Evolutionary conservation across 1,140 invertebrate species (phyloP).

Genomic region (Apis laboriosa): DNA sequence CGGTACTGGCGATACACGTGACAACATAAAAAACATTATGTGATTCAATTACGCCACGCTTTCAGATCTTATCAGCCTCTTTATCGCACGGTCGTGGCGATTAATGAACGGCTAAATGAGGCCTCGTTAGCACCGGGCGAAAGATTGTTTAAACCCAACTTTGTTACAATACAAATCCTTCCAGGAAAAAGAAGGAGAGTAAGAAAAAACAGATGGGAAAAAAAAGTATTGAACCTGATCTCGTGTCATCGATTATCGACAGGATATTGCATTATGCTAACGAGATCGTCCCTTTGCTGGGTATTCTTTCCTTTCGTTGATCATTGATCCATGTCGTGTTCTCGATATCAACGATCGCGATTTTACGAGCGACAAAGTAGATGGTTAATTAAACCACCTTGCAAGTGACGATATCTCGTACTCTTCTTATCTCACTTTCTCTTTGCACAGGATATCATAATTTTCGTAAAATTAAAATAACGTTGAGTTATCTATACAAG

Average conservation of each 20-base stretch:
- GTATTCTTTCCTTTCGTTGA: background rate
- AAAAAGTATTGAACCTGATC: background rate
- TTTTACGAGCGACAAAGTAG: constrained; percentile 11
- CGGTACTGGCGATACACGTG: no score
- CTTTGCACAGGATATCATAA: constrained; percentile 4
- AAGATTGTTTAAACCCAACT: constrained; percentile 5
- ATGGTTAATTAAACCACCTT: constrained; percentile 30
- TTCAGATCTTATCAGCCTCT: constrained; percentile 1
- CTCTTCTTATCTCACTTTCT: background rate
- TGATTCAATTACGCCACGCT: constrained; percentile 38
- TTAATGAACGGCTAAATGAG: constrained; percentile 28
- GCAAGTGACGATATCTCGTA: constrained; percentile 7
- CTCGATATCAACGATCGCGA: background rate
- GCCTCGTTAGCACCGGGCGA: constrained; percentile 12
- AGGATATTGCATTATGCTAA: constrained; percentile 43
- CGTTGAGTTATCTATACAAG: background rate
- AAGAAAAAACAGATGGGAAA: background rate
- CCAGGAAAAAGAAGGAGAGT: background rate
- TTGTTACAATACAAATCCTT: constrained; percentile 2
- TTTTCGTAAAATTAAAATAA: constrained; percentile 47
- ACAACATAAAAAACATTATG: background rate
- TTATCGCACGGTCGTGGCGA: constrained; percentile 12
- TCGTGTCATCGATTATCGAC: constrained; percentile 41
- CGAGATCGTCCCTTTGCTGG: background rate
- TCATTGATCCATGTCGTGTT: background rate